Base-by-base conservation (phyloP, 2,797 vertebrate species). In the Phyllotis vaccarum region DNA sequence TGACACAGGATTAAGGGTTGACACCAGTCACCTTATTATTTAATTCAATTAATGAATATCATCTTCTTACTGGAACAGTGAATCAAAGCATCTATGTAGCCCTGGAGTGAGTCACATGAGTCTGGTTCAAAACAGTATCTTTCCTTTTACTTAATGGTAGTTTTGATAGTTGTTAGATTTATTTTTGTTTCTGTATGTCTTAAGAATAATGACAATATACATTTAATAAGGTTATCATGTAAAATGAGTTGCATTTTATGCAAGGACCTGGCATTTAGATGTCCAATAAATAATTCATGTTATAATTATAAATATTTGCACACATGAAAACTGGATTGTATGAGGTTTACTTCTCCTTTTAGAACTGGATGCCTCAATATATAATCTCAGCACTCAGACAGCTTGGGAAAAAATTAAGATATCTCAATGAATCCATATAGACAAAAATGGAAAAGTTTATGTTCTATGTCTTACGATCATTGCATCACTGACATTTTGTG, bases 181-280 rank as follows among this genome's bases (percentile, higher is more conserved):
- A 22, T 7, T 94, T 91, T 56, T 92, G 60, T 54, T 93, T 96
- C 46, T 27, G 88, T 76, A 83, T 21, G 16, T 92, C 24, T 92
- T 78, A 93, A 86, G 88, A 37, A 60, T n/a, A 75, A 46, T 72
- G 29, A 40, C 11, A 74, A 82, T 16, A 24, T 6, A 27, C 81
- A 56, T 21, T 76, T 81, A 86, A 93, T 3, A 90, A 24, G 24
- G 0, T 70, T 87, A 29, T 70, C 49, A 49, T 62, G 62, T 68
- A 78, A 66, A 90, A 85, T 37, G 12, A 10, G 85, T 1, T 75
- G 7, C 54, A 66, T 95, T 90, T 93, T 80, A 90, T 78, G 29
- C 34, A 87, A 81, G 66, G 5, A 70, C 1, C 8, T 72, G 16
- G 46, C 19, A 66, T 85, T 66, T 66, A 85, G 60, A 66, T 12